A percentile compares a stretch with the other conserved stretches of the same genome.
These are phyloP conservation scores for Vireo griseus DNA, from an alignment of 2,797 vertebrate species.

Conservation along the genomic window DNA sequence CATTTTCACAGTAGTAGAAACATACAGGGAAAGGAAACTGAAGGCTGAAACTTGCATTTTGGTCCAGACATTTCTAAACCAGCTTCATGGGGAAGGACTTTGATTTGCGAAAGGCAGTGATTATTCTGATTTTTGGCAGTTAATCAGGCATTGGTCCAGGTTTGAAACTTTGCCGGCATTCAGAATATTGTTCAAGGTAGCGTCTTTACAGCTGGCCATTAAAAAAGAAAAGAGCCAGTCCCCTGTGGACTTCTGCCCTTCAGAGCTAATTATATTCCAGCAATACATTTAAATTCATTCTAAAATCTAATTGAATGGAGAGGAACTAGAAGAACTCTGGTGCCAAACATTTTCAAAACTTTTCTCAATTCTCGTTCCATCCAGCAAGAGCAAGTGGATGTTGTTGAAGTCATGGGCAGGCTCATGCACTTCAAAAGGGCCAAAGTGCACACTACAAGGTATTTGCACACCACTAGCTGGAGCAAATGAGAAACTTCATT, in stretches of 20 bases:
- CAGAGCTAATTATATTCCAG: background rate
- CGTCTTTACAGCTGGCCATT: background rate
- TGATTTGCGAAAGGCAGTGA: background rate
- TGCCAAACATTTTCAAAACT: background rate
- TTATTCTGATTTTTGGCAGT: background rate
- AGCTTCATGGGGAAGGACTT: background rate
- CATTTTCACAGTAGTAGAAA: background rate
- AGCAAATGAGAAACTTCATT: background rate
- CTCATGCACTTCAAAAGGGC: background rate
- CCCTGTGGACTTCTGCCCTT: background rate
- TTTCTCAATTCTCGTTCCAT: background rate
- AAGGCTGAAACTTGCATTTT: background rate
- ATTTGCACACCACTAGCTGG: accelerated
- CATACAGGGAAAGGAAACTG: background rate
- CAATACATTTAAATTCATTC: background rate
- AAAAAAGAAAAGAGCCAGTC: background rate
- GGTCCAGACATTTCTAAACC: background rate
- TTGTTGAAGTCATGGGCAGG: background rate
- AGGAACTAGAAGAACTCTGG: background rate
- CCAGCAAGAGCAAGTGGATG: background rate
- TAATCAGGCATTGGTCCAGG: background rate
- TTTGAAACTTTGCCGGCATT: background rate
- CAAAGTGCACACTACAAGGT: background rate
- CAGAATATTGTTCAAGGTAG: background rate
- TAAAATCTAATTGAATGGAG: constrained; percentile 22